A percentile compares a stretch with the other conserved stretches of the same genome.
phyloP scores from a whole-genome alignment of 2,797 vertebrate genomes.

The Melanogrammus aeglefinus region DNA sequence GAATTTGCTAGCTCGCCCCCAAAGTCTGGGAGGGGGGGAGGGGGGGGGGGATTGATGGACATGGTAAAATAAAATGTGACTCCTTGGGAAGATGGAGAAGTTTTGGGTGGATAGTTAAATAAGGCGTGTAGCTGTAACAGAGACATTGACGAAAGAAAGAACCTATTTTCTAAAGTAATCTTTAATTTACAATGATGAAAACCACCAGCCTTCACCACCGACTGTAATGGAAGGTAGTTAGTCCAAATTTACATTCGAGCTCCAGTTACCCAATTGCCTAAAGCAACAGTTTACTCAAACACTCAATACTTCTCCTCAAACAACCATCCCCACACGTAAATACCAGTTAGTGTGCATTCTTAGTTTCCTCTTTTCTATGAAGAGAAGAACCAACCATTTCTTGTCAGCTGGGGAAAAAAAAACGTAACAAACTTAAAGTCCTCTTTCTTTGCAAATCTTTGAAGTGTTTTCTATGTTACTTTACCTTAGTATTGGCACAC shows the following conservation, averaged over 20 bases:
- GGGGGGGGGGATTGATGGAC: neutral
- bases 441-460: neutral
- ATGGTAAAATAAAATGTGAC: constrained; percentile 42
- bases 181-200: constrained; percentile 1
- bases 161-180: constrained; percentile 4
- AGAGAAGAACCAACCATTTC: neutral
- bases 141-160: neutral
- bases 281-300: neutral
- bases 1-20: constrained; percentile 86
- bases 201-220: neutral
- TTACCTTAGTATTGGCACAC: neutral
- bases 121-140: neutral
- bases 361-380: neutral
- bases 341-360: neutral
- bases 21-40: constrained; percentile 52
- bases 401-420: neutral
- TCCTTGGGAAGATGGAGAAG: constrained; percentile 57
- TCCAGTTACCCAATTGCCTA: neutral
- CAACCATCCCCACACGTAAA: neutral
- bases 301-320: constrained; percentile 1
- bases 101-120: neutral
- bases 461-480: neutral
- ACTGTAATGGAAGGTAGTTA: constrained; percentile 1
- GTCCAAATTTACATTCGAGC: neutral
- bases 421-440: neutral